Conservation (phyloP, 53 echinoderm and acorn worm species). For the Hippasteria phrygiana region DNA sequence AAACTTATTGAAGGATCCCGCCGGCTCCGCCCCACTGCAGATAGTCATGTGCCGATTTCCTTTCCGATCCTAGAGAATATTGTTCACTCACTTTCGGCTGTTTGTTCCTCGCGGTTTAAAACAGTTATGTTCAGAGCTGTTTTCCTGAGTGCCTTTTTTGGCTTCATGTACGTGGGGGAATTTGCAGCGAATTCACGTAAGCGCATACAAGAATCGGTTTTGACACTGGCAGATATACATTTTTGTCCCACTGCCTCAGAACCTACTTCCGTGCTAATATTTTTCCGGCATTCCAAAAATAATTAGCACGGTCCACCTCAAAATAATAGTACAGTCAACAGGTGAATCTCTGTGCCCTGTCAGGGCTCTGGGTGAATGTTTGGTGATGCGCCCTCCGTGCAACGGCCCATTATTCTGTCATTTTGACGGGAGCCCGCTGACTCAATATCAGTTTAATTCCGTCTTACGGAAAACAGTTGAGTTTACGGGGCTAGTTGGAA, state of each 20-base stretch:
- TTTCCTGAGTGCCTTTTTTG: conserved; percentile 7
- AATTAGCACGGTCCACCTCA: too few relatives aligned
- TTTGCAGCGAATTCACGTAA: neutral
- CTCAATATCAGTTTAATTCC: too few relatives aligned
- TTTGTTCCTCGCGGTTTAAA: neutral
- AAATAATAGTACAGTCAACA: too few relatives aligned
- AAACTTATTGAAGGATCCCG: too few relatives aligned
- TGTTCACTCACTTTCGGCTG: too few relatives aligned
- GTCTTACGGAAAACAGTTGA: too few relatives aligned
- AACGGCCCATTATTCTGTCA: too few relatives aligned
- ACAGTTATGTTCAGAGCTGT: neutral
- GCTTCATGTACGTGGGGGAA: neutral
- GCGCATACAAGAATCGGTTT: neutral
- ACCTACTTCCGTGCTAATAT: neutral
- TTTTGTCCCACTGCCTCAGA: neutral
- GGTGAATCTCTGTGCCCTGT: too few relatives aligned
- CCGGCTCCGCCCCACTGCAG: neutral
- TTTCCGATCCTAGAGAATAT: neutral
- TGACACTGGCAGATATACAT: neutral
- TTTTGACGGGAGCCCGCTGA: too few relatives aligned
- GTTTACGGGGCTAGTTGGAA: too few relatives aligned
- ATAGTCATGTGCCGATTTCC: neutral
- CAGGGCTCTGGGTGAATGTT: too few relatives aligned
- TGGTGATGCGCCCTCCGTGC: too few relatives aligned
- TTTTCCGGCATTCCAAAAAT: neutral